Base-by-base conservation (phyloP, 2,888 invertebrate species). In the Phoronis australis region DNA sequence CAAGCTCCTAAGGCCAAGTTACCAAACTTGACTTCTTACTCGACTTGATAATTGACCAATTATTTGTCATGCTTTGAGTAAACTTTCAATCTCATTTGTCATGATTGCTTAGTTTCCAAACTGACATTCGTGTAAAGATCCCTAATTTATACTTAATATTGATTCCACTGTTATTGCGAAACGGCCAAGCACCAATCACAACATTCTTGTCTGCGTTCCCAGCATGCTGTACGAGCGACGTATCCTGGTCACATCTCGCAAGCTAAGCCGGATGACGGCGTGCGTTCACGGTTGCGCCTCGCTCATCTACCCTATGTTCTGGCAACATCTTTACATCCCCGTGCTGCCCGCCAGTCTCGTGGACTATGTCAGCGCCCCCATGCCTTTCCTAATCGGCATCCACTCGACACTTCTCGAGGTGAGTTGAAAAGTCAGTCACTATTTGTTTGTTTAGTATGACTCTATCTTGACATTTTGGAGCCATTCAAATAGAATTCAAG, bases 251-350 rank as follows among this genome's bases (percentile, higher is more conserved):
- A 91, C 89, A 6, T 95, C 96, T 1, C 85, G 86, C 56, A 89
- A 89, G 70, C 81, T 96, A 56, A 90, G 90, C 58, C 83, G 92
- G 52, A 80, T 99, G 43, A 93, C 93, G 44, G 91, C 96, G 0
- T 82, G 81, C 54, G 74, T 80, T 22, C 93, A 95, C 77, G 95
- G 95, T 15, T 91, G 94, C 20, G 92, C 93, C 74, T 86, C 90
- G 54, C 85, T 97, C 42, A 84, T 99, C 38, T 96, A 94, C 78
- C 97, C 97, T 1, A 95, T 99, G 94, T 87, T 88, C 61, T 97
- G 97, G 78, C 96, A 97, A 79, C 95, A 96, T 70, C 91, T 97
- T 71, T 97, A 90, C 77, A 95, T 97, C 78, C 96, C 96, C 46
- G 88, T 97, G 62, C 80, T 96, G 68, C 95, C 96, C 22, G 83